Percentiles rank a stretch among this genome's conserved stretches.
Conservation (phyloP, 2,888 invertebrate species). For the Eilema depressum region DNA sequence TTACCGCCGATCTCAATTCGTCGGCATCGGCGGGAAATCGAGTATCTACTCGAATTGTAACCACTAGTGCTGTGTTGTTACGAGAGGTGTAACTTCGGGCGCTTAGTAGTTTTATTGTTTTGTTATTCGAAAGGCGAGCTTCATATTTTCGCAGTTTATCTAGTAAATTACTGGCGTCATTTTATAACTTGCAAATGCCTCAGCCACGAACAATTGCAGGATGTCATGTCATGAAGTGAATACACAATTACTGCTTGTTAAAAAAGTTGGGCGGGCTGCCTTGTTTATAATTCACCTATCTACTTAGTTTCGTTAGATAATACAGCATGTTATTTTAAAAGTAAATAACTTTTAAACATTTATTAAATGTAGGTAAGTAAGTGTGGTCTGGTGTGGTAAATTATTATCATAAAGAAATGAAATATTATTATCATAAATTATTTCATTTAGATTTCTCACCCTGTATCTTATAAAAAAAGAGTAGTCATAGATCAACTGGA, state of each 20-base stretch:
- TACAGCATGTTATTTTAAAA: not conserved
- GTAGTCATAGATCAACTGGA: not conserved
- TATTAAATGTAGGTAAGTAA: not conserved
- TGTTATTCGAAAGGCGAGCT: conserved; percentile 33
- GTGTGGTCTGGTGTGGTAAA: too few species aligned
- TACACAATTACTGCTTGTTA: conserved; percentile 26
- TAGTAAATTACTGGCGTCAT: conserved; percentile 43
- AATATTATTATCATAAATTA: too few species aligned
- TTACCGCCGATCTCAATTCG: conserved; percentile 82
- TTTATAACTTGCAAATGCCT: conserved; percentile 41
- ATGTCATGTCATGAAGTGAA: conserved; percentile 30
- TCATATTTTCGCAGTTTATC: conserved; percentile 45
- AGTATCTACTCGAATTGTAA: conserved; percentile 69
- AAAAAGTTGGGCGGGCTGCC: conserved; percentile 12
- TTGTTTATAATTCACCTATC: conserved; percentile 10
- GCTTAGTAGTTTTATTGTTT: conserved; percentile 52
- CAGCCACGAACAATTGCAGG: conserved; percentile 32
- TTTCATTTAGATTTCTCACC: too few species aligned
- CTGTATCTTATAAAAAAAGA: too few species aligned
- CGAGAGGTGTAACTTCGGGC: conserved; percentile 54
- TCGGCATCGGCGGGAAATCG: conserved; percentile 72
- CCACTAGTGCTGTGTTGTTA: conserved; percentile 56
- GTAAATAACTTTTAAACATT: not conserved
- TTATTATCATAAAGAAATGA: not conserved
- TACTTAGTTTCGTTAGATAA: not conserved